Base-by-base conservation (phyloP, 2,797 vertebrate genomes). In the Phalloptychus januarius region DNA sequence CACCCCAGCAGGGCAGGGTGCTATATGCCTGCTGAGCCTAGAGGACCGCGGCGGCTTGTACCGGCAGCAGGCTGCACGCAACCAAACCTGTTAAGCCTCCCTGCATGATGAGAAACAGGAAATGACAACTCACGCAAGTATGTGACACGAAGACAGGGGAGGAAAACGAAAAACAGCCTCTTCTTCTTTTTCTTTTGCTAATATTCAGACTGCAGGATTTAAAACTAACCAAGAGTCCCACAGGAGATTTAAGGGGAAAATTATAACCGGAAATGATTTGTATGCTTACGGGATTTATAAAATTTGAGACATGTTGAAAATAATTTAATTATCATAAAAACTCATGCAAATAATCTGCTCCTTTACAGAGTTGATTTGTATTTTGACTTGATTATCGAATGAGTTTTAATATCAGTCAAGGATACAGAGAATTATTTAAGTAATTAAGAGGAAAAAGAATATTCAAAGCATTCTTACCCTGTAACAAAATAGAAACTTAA, bases 81-180 rank as follows among this genome's bases (percentile, higher is more conserved):
- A 88, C 76, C 38, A 56, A 74, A 82, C 75, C 82, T 38, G 77
- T 33, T 80, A 77, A 82, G 79, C 74, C 79, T 87, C 63, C 58
- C 70, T 74, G 79, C 89, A 79, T 50, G 77, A 74, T 20, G 36
- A 63, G 36, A 31, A 61, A 69, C 38, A 42, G 40, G 38, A 61
- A 72, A 31, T 38, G 23, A n/a, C 20, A 52, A 65, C 2, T 12
- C 78, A 88, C 71, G 78, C 78, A 70, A 63, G 50, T 16, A 5
- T 25, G 70, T 58, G 74, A 61, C 44, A 65, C 16, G 10, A 54
- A 71, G 45, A 23, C 5, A 15, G n/a, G 54, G 40, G 52, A 44
- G 31, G 25, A 11, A 11, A 61, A 15, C n/a, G 3, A 18, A 58
- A 74, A 74, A 15, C 20, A 12, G 33, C 20, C 5, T 54, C 52